These are phyloP conservation scores for Dynastes tityus DNA, from an alignment of 2,888 invertebrate species.

Conservation along the genomic window DNA sequence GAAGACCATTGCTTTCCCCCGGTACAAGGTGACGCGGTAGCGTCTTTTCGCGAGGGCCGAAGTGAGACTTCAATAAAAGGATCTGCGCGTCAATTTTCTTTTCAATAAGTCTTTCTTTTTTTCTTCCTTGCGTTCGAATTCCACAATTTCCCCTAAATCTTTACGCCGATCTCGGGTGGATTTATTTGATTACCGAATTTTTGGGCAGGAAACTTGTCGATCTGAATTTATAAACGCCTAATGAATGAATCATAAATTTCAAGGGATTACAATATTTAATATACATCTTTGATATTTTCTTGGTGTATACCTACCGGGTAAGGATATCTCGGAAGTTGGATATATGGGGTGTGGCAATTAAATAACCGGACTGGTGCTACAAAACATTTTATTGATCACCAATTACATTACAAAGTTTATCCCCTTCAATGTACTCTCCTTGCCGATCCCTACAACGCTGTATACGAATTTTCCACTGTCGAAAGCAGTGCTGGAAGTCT, in stretches of 20 bases:
- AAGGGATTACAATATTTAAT: too few relatives aligned
- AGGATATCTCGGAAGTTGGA: too few relatives aligned
- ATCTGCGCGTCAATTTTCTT: slow-evolving; percentile 38
- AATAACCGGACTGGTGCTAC: too few relatives aligned
- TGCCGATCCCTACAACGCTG: too few relatives aligned
- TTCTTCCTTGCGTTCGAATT: not conserved
- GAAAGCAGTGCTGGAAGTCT: too few relatives aligned
- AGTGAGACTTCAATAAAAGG: slow-evolving; percentile 32
- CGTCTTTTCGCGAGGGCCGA: not conserved
- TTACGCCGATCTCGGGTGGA: not conserved
- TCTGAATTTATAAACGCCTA: slow-evolving; percentile 24
- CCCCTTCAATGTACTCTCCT: too few relatives aligned
- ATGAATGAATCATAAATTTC: not conserved
- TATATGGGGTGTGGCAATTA: too few relatives aligned
- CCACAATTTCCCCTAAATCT: slow-evolving; percentile 24
- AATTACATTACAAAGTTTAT: too few relatives aligned
- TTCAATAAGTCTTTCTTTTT: slow-evolving; percentile 40
- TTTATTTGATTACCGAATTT: slow-evolving; percentile 14
- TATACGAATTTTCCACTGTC: too few relatives aligned
- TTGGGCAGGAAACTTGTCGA: not conserved
- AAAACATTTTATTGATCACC: too few relatives aligned
- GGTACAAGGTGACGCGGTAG: slow-evolving; percentile 11
- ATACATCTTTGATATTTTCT: too few relatives aligned
- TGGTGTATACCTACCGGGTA: too few relatives aligned
- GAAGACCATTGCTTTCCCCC: slow-evolving; percentile 4